Evolutionary conservation across 92 coral and sea anemone genomes (phyloP), one percentile per base, ranked within the genome.

Genomic region (Chrysogorgia sp.): DNA sequence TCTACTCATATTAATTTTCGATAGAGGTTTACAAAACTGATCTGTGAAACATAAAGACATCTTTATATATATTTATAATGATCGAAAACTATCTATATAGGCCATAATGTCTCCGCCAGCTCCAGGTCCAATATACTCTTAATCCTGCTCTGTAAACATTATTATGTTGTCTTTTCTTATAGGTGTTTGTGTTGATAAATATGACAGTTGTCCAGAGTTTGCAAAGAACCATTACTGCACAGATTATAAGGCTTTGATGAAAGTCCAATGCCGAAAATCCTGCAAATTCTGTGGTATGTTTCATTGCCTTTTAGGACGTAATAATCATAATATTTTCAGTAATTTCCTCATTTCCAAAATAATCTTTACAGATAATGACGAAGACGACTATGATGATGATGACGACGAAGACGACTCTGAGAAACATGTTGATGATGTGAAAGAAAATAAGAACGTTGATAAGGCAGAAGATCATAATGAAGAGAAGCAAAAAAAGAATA

Each of bases 131-230:
- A n/a, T n/a, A n/a, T n/a, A n/a, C n/a, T n/a, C n/a, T n/a, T n/a
- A n/a, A n/a, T n/a, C n/a, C n/a, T n/a, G n/a, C n/a, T n/a, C n/a
- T n/a, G n/a, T n/a, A n/a, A n/a, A n/a, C n/a, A n/a, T 47, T 33
- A 10, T 15, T 9, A 37, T 33, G 29, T 41, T 56, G 68, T 71
- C 35, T 32, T 15, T 22, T 4, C 33, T 66, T 31, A 12, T 58
- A 94, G 98, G 88, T 53, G 86, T 81, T 33, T 94, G 98, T 79
- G 97, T 84, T 4, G 98, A 94, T 79, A 86, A 85, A 87, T 94
- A 84, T 62, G 94, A 80, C 55, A 79, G 92, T 10, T 94, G 98
- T 74, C 98, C 98, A 21, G 96, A 91, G 34, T 87, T 96, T 88
- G 90, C 91, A 10, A 91, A 88, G 85, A 96, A 96, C 74, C 50